A percentile compares a stretch with the other conserved stretches of the same genome.
Conservation (phyloP, 2,113 vertebrate species). For the Psilopsiagon aurifrons region DNA sequence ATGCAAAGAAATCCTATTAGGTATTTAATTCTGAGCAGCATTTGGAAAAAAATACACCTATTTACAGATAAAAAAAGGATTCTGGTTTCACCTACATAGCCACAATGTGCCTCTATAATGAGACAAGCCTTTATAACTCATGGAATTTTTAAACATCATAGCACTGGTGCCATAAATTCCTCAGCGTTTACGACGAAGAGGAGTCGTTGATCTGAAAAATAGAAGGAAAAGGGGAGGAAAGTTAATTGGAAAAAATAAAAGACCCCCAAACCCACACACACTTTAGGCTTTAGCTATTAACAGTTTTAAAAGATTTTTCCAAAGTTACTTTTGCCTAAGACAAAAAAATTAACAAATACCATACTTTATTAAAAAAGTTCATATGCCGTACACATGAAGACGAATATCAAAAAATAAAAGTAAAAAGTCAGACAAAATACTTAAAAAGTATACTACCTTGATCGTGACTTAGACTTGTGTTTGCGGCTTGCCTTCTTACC, state of each 20-base stretch:
- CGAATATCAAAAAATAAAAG: conserved; percentile 56
- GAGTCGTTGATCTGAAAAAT: conserved; percentile 91
- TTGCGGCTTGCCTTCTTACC: conserved; percentile 99
- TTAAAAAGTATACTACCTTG: conserved; percentile 99
- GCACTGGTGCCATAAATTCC: conserved; percentile 82
- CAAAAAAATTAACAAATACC: conserved; percentile 73
- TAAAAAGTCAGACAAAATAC: conserved; percentile 80
- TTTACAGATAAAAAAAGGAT: conserved; percentile 89
- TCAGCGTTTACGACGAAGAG: conserved; percentile 94
- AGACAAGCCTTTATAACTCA: conserved; percentile 99
- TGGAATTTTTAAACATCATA: conserved; percentile 95
- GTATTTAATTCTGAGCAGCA: conserved; percentile 86
- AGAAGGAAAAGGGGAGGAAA: conserved; percentile 67
- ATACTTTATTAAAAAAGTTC: conserved; percentile 72
- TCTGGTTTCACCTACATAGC: conserved; percentile 93
- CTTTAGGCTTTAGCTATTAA: conserved; percentile 71
- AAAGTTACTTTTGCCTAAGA: conserved; percentile 69
- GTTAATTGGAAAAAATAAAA: conserved; percentile 66
- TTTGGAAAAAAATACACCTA: conserved; percentile 92
- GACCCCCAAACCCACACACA: conserved; percentile 73
- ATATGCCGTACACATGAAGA: conserved; percentile 79
- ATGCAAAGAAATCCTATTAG: conserved; percentile 89
- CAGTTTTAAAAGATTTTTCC: conserved; percentile 65
- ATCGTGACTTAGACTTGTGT: conserved; percentile 99
- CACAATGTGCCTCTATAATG: conserved; percentile 99